Base-by-base conservation (phyloP, 2,888 invertebrate genomes). In the Nyleta sp. region DNA sequence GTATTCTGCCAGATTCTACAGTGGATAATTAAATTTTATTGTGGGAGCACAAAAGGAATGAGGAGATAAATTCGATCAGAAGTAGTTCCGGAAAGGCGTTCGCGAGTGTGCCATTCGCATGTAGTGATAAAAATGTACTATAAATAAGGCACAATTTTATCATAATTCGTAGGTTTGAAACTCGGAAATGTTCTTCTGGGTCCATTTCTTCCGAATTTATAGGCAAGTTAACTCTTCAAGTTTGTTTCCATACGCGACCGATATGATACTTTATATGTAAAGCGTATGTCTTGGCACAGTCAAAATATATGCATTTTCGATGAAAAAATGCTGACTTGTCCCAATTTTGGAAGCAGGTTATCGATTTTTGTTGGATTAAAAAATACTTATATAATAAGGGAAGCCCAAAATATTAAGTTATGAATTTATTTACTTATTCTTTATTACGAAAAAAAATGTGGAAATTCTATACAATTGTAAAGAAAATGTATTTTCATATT, bases 201-300 rank as follows among this genome's bases (percentile, higher is more conserved):
- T 44, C 44, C 44, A 44, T 44, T 44, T 20, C 44, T 11, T 44
- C 44, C 10, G 44, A 20, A 44, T 44, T 44, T 44, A 44, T 44
- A 44, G 44, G 20, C 44, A 20, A 44, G 44, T 44, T 44, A 50
- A 31, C 31, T 50, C 31, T 31, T 50, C n/a, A 28, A 46, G 50
- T 50, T 50, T 50, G 28, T 50, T 50, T 50, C 50, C 50, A 17
- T 28, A 5, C 31, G 15, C 50, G 50, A 50, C 17, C 24, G 50
- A 50, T 50, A 10, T 31, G 31, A 31, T 50, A 50, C 50, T 50
- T 50, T 50, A 28, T 50, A 50, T 50, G 50, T 50, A 50, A 50
- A 50, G 22, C 31, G 31, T 50, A 50, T 31, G 50, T 22, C 50
- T 31, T 31, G 50, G 31, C 31, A 17, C 22, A 7, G 31, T 17